A percentile compares a stretch with the other conserved stretches of the same genome.
Evolutionary conservation across 2,113 vertebrate species (phyloP).

Genomic region (Dromaius novaehollandiae): DNA sequence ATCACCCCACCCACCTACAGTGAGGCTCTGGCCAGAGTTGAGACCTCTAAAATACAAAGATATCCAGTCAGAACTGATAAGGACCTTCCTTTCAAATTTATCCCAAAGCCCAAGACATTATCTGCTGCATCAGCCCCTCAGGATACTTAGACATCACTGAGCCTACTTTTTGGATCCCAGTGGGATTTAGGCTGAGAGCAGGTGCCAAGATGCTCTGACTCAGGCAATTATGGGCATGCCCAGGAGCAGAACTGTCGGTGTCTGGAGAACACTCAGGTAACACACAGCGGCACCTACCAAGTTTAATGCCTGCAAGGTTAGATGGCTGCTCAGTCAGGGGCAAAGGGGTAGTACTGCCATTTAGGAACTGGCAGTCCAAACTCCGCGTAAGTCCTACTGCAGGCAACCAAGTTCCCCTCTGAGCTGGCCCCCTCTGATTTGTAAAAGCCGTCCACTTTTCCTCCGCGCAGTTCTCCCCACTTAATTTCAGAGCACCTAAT

Average conservation of each 20-base stretch:
- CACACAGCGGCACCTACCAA: fast-evolving
- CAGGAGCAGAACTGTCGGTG: conserved; percentile 13
- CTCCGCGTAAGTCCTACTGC: fast-evolving
- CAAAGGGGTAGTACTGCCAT: not conserved
- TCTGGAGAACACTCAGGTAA: not conserved
- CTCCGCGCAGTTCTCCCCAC: not conserved
- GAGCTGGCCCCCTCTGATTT: not conserved
- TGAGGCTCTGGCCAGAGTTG: not conserved
- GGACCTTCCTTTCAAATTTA: conserved; percentile 33
- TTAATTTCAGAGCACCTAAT: conserved; percentile 55
- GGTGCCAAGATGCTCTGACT: conserved; percentile 62
- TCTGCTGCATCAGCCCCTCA: conserved; percentile 42
- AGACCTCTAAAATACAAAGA: not conserved
- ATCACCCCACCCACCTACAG: not conserved
- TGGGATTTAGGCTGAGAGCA: conserved; percentile 25
- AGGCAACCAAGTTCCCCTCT: not conserved
- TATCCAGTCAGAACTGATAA: not conserved
- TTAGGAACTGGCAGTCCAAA: fast-evolving
- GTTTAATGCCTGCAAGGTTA: not conserved
- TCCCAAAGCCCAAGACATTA: conserved; percentile 29
- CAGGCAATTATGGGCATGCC: conserved; percentile 50
- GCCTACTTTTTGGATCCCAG: conserved; percentile 48
- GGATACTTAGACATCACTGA: conserved; percentile 56
- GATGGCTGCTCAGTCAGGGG: fast-evolving
- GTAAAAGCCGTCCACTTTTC: not conserved